Percentiles rank a stretch among this genome's conserved stretches.
Evolutionary conservation across 2,888 invertebrate species (phyloP).

Genomic region (Cenopis cana): DNA sequence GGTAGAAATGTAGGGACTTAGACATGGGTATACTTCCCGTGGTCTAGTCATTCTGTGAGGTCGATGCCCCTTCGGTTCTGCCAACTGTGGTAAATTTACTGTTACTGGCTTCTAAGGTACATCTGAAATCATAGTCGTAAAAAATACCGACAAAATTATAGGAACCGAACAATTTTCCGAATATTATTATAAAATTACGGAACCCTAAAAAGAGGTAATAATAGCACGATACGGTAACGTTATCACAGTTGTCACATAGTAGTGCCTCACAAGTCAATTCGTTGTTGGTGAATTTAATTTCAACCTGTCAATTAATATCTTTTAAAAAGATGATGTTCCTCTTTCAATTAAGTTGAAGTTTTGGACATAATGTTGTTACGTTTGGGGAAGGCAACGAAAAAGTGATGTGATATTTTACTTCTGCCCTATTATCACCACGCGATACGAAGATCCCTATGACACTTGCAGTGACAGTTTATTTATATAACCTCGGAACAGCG

Average conservation of each 20-base stretch:
- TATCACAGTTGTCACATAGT: slow-evolving; percentile 62
- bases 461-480: no score
- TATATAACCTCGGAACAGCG: no score
- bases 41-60: slow-evolving; percentile 24
- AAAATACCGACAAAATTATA: neutral
- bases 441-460: no score
- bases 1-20: slow-evolving; percentile 33
- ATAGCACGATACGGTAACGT: slow-evolving; percentile 47
- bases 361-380: neutral
- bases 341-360: slow-evolving; percentile 46
- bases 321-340: slow-evolving; percentile 59
- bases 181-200: no score
- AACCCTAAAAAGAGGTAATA: neutral
- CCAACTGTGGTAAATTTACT: slow-evolving; percentile 25
- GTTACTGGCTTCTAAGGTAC: neutral
- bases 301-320: slow-evolving; percentile 78
- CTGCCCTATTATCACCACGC: no score
- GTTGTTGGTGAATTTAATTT: slow-evolving; percentile 69
- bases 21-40: slow-evolving; percentile 20
- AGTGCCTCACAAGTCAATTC: slow-evolving; percentile 79
- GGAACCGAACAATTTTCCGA: neutral
- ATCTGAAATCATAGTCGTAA: neutral
- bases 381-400: slow-evolving; percentile 33
- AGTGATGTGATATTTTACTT: neutral
- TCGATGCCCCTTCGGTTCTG: slow-evolving; percentile 35